A percentile compares a stretch with the other conserved stretches of the same genome.
These are phyloP conservation scores for Pogoniulus pusillus DNA, from an alignment of 2,797 vertebrate species.

Conservation along the genomic window DNA sequence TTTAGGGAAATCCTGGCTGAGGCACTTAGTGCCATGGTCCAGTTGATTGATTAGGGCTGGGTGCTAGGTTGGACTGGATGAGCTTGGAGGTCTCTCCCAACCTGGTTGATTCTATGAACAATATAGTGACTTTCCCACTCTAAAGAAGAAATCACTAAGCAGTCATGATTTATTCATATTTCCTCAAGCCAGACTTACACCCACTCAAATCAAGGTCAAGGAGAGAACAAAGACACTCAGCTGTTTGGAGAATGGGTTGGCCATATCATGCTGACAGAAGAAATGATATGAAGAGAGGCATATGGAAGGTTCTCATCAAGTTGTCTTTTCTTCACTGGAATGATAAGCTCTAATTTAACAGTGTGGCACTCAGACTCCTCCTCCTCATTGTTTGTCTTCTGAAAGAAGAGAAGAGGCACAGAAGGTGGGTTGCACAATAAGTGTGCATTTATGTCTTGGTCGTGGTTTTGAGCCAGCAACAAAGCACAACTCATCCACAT, in stretches of 20 bases:
- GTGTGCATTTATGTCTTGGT: background rate
- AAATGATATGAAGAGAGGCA: rapidly evolving
- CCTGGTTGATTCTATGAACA: too few species aligned
- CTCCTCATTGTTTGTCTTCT: background rate
- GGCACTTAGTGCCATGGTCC: too few species aligned
- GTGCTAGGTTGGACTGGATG: too few species aligned
- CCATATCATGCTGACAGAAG: background rate
- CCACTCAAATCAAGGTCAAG: background rate
- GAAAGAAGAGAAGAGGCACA: background rate
- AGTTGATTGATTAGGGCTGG: too few species aligned
- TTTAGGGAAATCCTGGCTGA: too few species aligned
- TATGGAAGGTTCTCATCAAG: background rate
- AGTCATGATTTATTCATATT: background rate
- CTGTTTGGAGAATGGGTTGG: background rate
- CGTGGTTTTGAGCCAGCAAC: too few species aligned
- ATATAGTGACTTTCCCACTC: background rate
- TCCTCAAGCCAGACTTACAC: background rate
- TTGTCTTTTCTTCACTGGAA: conserved; percentile 2
- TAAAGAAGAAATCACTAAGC: background rate
- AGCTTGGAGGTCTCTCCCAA: too few species aligned
- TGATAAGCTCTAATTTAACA: background rate
- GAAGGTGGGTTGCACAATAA: background rate
- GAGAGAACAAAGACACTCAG: background rate
- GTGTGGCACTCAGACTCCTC: background rate
- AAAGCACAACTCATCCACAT: too few species aligned